Base-by-base conservation (phyloP, 2,797 vertebrate genomes). In the Capromys pilorides region DNA sequence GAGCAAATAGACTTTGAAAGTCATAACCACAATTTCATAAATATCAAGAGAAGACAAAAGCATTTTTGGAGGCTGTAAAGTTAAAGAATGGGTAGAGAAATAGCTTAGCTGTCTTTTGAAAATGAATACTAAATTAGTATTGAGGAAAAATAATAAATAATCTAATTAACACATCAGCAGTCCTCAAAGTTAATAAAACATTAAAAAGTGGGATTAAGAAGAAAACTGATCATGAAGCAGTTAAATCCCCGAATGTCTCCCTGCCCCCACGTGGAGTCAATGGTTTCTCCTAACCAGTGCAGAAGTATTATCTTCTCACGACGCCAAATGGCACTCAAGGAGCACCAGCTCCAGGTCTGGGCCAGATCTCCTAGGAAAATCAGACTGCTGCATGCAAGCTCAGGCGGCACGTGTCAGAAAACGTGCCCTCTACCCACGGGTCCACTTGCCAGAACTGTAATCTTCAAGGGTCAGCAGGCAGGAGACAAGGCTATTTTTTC, bases 21-120 rank as follows among this genome's bases (percentile, higher is more conserved):
- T 71, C 36, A 82, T n/a, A 80, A 33, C 39, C 28, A 71, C 11
- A 75, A 31, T 94, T 91, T 77, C 36, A 61, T 54, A 89, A 62
- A 69, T 79, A 64, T 86, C 36, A 67, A 93, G 45, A 81, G 26
- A 91, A 75, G 33, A 93, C 26, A 79, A 93, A 95, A 81, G 89
- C 2, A 82, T 95, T 75, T 31, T 69, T 87, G 28, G 36, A 93
- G 64, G 9, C 12, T 64, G 24, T 5, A 49, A 92, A 79, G 10
- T 81, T 45, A 88, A 84, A 79, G 9, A 31, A 57, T 75, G 19
- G 10, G 14, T 80, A 3, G 31, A 64, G 88, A 95, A 95, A 77
- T 85, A n/a, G 88, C 18, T 85, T 41, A 39, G 2, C 90, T 90
- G 69, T 57, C 26, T 5, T n/a, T 39, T 57, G 51, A 78, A 77